phyloP scores from a whole-genome alignment of 1,140 invertebrate genomes.

The Meloidogyne chitwoodi region DNA sequence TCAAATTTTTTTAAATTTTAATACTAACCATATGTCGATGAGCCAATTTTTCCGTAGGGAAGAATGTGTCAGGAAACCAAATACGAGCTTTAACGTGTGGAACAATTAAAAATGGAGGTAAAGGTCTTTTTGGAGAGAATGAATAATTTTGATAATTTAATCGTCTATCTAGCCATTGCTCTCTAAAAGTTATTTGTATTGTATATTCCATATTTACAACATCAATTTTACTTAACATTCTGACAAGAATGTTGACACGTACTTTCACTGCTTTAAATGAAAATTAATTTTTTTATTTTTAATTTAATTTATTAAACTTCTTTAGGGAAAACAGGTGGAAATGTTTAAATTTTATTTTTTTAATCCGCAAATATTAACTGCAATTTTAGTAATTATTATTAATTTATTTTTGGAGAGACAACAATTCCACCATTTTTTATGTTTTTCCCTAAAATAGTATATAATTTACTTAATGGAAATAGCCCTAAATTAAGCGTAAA shows the following conservation, averaged over 20 bases:
- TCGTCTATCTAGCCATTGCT: constrained; percentile 86
- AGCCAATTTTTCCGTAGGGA: constrained; percentile 65
- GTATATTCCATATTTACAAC: constrained; percentile 82
- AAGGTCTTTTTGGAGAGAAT: not conserved
- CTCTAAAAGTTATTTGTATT: constrained; percentile 80
- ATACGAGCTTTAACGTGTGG: constrained; percentile 80
- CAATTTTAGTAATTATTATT: too few species aligned
- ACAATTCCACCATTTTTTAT: too few species aligned
- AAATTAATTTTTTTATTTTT: not conserved
- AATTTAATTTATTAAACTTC: too few species aligned
- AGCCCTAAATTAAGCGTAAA: too few species aligned
- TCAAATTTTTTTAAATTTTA: not conserved
- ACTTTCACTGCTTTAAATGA: constrained; percentile 30
- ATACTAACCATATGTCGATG: constrained; percentile 37
- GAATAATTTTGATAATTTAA: constrained; percentile 76
- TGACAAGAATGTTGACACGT: constrained; percentile 80
- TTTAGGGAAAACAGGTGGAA: too few species aligned
- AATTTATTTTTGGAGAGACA: too few species aligned
- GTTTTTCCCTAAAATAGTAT: too few species aligned
- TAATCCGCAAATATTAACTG: too few species aligned
- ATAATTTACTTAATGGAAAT: too few species aligned
- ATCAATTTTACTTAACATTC: constrained; percentile 94
- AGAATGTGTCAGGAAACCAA: constrained; percentile 94
- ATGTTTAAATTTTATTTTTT: too few species aligned
- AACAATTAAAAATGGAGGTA: constrained; percentile 69